Percentiles rank a stretch among this genome's conserved stretches.
These are phyloP conservation scores for Eupeodes luniger DNA, from an alignment of 2,888 invertebrate species.

Conservation along the genomic window DNA sequence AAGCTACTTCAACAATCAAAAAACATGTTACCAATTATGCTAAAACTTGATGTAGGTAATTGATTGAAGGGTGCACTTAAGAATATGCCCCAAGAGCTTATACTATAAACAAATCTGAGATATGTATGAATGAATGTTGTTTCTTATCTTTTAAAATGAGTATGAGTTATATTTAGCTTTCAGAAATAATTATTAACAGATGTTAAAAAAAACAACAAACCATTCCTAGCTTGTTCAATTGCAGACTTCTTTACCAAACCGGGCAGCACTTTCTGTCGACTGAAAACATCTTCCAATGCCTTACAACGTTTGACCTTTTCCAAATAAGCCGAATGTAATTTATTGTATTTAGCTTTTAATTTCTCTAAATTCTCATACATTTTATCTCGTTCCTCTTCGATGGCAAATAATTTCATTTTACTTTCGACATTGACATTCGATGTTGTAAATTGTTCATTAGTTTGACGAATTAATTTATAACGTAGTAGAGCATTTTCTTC, in stretches of 20 bases:
- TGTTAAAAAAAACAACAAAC: slow-evolving; percentile 14
- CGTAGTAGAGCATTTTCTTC: slow-evolving; percentile 80
- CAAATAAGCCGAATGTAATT: slow-evolving; percentile 80
- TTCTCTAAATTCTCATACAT: slow-evolving; percentile 79
- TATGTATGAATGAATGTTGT: too few species aligned
- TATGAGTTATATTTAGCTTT: too few species aligned
- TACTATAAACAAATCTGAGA: too few species aligned
- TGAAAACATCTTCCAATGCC: slow-evolving; percentile 81
- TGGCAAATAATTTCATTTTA: slow-evolving; percentile 78
- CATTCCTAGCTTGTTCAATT: slow-evolving; percentile 1
- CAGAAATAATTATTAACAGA: neutral
- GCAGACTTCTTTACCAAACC: slow-evolving; percentile 82
- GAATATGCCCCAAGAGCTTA: too few species aligned
- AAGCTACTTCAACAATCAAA: too few species aligned
- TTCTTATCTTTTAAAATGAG: too few species aligned
- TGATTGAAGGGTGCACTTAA: too few species aligned
- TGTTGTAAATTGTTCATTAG: slow-evolving; percentile 77
- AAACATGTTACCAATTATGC: too few species aligned
- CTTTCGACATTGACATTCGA: slow-evolving; percentile 80
- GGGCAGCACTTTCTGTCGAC: slow-evolving; percentile 80
- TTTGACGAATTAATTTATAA: slow-evolving; percentile 78
- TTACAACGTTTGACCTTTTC: slow-evolving; percentile 81
- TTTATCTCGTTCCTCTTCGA: slow-evolving; percentile 81
- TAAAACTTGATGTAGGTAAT: too few species aligned
- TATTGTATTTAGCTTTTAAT: slow-evolving; percentile 81